A percentile compares a stretch with the other conserved stretches of the same genome.
These are phyloP conservation scores for Orycteropus afer DNA, from an alignment of 2,113 vertebrate genomes.

Conservation along the genomic window DNA sequence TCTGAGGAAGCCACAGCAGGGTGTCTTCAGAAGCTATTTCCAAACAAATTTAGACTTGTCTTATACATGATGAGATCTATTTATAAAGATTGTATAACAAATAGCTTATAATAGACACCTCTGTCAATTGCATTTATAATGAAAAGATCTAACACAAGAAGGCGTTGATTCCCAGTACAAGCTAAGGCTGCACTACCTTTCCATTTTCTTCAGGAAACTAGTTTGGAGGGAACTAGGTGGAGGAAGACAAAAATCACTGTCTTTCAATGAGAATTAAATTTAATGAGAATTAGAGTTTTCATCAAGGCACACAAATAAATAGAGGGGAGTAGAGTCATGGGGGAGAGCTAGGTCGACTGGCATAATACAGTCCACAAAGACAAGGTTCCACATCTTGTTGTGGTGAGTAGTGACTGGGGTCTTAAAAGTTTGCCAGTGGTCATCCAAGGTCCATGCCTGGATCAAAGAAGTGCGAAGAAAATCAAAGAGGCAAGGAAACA, in stretches of 20 bases:
- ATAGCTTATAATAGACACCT: slow-evolving; percentile 68
- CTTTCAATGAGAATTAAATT: neutral
- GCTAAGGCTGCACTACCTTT: neutral
- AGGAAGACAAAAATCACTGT: neutral
- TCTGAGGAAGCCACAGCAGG: slow-evolving; percentile 60
- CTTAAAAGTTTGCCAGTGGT: neutral
- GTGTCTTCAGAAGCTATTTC: slow-evolving; percentile 68
- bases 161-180: slow-evolving; percentile 11
- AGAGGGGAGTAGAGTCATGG: neutral
- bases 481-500: too few relatives aligned
- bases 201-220: neutral
- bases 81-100: slow-evolving; percentile 76
- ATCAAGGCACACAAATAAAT: neutral
- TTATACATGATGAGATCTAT: slow-evolving; percentile 67
- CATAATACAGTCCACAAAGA: neutral
- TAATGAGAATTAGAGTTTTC: slow-evolving; percentile 25
- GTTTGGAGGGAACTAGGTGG: neutral
- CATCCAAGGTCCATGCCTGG: neutral
- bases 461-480: too few relatives aligned
- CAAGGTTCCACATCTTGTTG: neutral
- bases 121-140: slow-evolving; percentile 69
- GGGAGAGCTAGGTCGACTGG: neutral
- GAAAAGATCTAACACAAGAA: slow-evolving; percentile 61
- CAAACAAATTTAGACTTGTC: slow-evolving; percentile 73
- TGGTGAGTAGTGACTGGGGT: neutral